Conservation (phyloP, 2,888 invertebrate genomes). For the Eutolmus rufibarbis region DNA sequence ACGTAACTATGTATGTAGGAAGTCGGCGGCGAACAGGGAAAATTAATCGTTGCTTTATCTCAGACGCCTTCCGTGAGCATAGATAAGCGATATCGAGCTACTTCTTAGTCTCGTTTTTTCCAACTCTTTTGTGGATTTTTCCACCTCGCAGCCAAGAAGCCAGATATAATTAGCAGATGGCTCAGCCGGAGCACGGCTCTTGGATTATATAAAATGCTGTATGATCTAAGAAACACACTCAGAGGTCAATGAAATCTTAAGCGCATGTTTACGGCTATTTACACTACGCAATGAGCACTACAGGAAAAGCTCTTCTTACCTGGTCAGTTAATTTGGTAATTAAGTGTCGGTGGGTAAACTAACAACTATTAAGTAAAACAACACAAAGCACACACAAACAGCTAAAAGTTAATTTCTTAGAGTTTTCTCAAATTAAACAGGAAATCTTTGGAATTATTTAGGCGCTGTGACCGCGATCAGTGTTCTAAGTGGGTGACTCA, state of each 20-base stretch:
- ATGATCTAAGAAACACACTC: not conserved
- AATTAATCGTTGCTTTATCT: conserved; percentile 20
- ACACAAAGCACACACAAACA: conserved; percentile 28
- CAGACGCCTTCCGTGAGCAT: not conserved
- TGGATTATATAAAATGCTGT: not conserved
- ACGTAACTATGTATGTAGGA: conserved; percentile 11
- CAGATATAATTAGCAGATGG: not conserved
- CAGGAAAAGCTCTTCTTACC: conserved; percentile 1
- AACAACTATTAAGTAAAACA: not conserved
- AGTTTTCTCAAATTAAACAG: not conserved
- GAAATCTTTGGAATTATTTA: conserved; percentile 11
- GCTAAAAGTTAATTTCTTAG: not conserved
- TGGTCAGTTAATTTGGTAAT: not conserved
- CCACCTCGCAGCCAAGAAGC: not conserved
- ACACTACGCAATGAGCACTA: not conserved
- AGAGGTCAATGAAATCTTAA: not conserved
- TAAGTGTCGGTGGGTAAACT: not conserved
- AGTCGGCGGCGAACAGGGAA: not conserved
- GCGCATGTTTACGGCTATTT: not conserved
- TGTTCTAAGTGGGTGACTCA: conserved; percentile 57
- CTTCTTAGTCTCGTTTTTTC: not conserved
- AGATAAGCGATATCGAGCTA: conserved; percentile 1
- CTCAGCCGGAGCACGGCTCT: not conserved
- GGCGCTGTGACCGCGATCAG: not conserved
- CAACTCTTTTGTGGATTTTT: not conserved